Percentiles rank a stretch among this genome's conserved stretches.
Evolutionary conservation across 2,113 vertebrate genomes (phyloP).

Genomic region (Callopanchax toddi): DNA sequence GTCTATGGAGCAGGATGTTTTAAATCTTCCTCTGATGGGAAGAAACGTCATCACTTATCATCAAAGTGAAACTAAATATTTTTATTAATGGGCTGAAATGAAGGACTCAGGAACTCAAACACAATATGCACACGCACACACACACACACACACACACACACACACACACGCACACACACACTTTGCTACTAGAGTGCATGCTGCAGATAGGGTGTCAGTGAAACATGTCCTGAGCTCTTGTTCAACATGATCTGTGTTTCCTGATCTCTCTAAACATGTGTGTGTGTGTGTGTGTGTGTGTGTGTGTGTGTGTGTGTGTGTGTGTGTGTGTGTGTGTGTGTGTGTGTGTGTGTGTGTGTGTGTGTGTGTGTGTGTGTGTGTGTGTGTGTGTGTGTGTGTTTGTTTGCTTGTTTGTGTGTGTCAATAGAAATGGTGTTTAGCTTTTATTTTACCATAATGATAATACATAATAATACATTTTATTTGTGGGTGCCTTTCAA

Average conservation of each 20-base stretch:
- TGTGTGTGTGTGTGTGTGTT: background rate
- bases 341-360: background rate
- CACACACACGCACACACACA: background rate
- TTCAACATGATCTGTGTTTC: conserved; percentile 36
- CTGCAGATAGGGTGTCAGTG: conserved; percentile 50
- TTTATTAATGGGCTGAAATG: conserved; percentile 16
- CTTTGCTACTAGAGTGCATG: too few species aligned
- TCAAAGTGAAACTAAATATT: background rate
- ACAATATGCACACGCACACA: background rate
- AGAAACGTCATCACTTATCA: background rate
- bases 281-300: background rate
- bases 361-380: background rate
- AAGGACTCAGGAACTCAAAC: conserved; percentile 6
- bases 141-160: background rate
- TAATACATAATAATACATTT: too few species aligned
- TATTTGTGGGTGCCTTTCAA: too few species aligned
- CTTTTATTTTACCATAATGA: too few species aligned
- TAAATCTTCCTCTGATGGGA: background rate
- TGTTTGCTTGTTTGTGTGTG: background rate
- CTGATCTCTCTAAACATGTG: conserved; percentile 26
- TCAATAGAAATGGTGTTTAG: background rate
- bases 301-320: background rate
- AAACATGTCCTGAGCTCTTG: conserved; percentile 45
- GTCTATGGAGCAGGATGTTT: background rate
- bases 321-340: background rate